phyloP scores from a whole-genome alignment of 2,113 vertebrate genomes.

The Pholis gunnellus region DNA sequence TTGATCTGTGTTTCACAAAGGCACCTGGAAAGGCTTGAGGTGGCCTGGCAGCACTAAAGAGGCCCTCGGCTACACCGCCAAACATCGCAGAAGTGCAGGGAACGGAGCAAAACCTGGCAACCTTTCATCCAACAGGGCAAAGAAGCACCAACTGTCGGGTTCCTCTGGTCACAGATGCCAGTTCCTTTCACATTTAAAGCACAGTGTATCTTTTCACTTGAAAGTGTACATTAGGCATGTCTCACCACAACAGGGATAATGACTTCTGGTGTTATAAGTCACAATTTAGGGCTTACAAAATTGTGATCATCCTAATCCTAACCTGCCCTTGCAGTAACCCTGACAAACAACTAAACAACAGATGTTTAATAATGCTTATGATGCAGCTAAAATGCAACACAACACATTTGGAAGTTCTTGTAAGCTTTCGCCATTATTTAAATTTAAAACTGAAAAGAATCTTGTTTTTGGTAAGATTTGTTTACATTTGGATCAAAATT shows the following conservation, averaged over 20 bases:
- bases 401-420: background rate
- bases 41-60: constrained; percentile 69
- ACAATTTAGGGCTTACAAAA: background rate
- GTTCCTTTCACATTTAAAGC: constrained; percentile 43
- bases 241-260: constrained; percentile 1
- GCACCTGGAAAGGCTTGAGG: constrained; percentile 74
- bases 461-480: background rate
- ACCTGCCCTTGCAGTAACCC: background rate
- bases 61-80: constrained; percentile 49
- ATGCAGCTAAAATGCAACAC: background rate
- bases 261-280: background rate
- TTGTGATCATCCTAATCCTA: background rate
- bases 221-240: background rate
- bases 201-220: constrained; percentile 18
- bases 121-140: constrained; percentile 39
- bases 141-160: constrained; percentile 8
- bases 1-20: constrained; percentile 77
- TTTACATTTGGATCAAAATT: constrained; percentile 36
- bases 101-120: constrained; percentile 64
- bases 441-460: background rate
- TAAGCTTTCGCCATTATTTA: background rate
- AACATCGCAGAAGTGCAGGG: constrained; percentile 44
- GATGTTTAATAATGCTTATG: background rate
- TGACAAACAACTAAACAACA: background rate
- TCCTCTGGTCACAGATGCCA: constrained; percentile 27